These are phyloP conservation scores for Xanthia icteritia DNA, from an alignment of 2,888 invertebrate species.

Conservation along the genomic window DNA sequence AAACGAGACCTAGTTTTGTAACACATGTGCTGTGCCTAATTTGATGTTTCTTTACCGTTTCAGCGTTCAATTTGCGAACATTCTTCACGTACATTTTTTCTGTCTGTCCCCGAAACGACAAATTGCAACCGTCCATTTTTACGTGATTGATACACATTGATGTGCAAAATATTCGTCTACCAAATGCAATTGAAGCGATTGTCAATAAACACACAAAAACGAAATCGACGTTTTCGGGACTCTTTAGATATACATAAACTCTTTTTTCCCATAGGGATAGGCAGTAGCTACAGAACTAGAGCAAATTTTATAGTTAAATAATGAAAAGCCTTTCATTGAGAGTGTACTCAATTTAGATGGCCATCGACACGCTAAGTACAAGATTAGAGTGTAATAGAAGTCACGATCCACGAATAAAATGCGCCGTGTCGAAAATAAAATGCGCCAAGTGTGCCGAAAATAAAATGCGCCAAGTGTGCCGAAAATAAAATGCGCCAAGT, in stretches of 20 bases:
- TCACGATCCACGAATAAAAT: not conserved
- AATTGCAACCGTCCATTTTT: not conserved
- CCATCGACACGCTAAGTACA: too few relatives aligned
- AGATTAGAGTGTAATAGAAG: not conserved
- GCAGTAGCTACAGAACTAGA: not conserved
- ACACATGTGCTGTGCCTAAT: not conserved
- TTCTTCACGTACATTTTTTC: not conserved
- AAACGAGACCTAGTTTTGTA: conserved; percentile 9
- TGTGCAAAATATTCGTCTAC: not conserved
- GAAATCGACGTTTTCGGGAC: too few relatives aligned
- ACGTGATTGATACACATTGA: not conserved
- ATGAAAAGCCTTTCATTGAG: too few relatives aligned
- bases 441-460: not conserved
- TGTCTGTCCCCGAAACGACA: not conserved
- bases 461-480: too few relatives aligned
- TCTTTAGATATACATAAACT: not conserved
- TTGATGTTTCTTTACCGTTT: not conserved
- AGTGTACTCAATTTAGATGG: too few relatives aligned
- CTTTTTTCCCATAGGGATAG: not conserved
- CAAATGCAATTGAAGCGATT: not conserved
- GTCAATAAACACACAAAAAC: too few relatives aligned
- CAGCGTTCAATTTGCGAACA: not conserved
- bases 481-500: too few relatives aligned
- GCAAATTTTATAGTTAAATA: too few relatives aligned
- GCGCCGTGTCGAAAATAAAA: not conserved